Percentiles rank a stretch among this genome's conserved stretches.
phyloP scores from a whole-genome alignment of 2,113 vertebrate genomes.

The Microcebus ravelobensis region DNA sequence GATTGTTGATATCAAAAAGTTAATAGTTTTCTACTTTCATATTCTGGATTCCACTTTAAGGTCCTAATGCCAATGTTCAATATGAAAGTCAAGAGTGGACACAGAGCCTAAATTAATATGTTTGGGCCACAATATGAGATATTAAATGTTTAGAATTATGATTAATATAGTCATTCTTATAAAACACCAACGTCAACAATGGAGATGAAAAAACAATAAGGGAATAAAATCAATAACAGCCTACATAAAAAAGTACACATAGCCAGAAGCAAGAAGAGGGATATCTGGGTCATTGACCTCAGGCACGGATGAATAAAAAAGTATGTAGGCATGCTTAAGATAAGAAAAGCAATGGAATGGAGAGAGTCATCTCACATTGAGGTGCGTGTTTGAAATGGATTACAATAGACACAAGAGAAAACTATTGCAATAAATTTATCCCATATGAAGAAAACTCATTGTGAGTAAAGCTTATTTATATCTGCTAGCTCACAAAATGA shows the following conservation, averaged over 20 bases:
- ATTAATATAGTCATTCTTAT: slow-evolving; percentile 42
- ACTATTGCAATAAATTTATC: neutral
- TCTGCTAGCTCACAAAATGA: neutral
- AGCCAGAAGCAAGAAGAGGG: slow-evolving; percentile 29
- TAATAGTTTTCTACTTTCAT: slow-evolving; percentile 58
- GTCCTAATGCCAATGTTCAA: slow-evolving; percentile 7
- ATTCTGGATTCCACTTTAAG: slow-evolving; percentile 65
- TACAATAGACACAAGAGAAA: neutral
- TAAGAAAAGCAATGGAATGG: neutral
- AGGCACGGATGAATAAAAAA: neutral
- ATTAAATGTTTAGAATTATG: slow-evolving; percentile 33
- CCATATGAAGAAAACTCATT: neutral
- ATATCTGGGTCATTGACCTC: slow-evolving; percentile 41
- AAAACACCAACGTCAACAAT: neutral
- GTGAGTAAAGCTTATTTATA: neutral
- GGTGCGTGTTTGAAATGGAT: neutral
- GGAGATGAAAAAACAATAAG: neutral
- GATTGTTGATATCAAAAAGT: slow-evolving; percentile 70
- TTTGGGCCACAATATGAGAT: neutral
- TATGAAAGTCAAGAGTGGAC: neutral
- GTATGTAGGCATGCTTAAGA: neutral
- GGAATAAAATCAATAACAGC: slow-evolving; percentile 1
- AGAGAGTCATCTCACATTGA: neutral
- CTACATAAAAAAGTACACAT: neutral
- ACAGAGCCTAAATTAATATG: slow-evolving; percentile 54